Evolutionary conservation across 2,888 invertebrate species (phyloP), one percentile per base, ranked within the genome.

Genomic region (Plebejus argus): DNA sequence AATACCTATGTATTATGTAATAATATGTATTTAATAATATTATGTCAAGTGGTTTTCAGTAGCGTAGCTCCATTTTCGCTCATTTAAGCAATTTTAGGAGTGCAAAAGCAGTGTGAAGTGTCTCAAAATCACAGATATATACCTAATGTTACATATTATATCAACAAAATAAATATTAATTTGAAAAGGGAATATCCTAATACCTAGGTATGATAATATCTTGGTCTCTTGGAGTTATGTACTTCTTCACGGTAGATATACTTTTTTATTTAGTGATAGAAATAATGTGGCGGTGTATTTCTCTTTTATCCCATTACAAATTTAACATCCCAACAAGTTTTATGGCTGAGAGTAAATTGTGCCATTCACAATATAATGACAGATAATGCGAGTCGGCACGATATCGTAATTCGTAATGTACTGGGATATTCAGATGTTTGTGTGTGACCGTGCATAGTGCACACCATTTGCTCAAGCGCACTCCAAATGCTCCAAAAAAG

Each of bases 351-450:
- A 88, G 89, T 87, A 91, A 91, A 91, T 91, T 90, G 89, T 91
- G 89, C 91, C 90, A 92, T 93, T 92, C 88, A 86, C 87, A n/a
- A n/a, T n/a, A 88, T 92, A 93, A 93, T 93, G 91, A 91, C 86
- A 89, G 89, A 87, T 92, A 93, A 93, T 93, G 89, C 88, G 87
- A 87, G 90, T 82, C 86, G 85, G 85, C 85, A 88, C 86, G 87
- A 89, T 88, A 86, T 83, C 82, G 6, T 6, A 35, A 28, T 28
- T 45, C 45, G 85, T 85, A 86, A 82, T 83, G 82, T 80, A 77
- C 76, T 78, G 76, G 78, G 77, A 78, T 70, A 74, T 33, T 70
- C 35, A 49, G 23, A 72, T 49, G 72, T 45, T 78, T 74, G 70
- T 78, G 78, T 74, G 76, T 76, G 58, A 49, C 78, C 23, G 23